These are phyloP conservation scores for Tetrapedia diversipes DNA, from an alignment of 2,888 invertebrate genomes.

Conservation along the genomic window DNA sequence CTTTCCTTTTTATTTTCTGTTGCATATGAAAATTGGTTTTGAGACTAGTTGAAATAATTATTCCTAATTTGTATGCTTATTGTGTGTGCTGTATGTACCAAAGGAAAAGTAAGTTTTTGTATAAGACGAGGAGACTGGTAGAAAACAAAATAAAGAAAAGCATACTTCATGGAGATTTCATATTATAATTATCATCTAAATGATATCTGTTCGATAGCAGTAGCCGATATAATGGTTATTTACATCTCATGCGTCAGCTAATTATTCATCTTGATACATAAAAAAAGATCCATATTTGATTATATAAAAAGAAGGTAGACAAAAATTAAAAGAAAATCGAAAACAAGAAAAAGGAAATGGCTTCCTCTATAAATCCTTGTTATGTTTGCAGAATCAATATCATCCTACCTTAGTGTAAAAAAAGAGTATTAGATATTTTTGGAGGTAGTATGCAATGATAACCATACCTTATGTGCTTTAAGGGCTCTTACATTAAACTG, in stretches of 20 bases:
- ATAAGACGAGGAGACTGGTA: conserved; percentile 9
- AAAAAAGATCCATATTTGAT: background rate
- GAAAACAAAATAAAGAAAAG: background rate
- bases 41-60: conserved; percentile 16
- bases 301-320: background rate
- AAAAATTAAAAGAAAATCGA: background rate
- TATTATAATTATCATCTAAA: conserved; percentile 1
- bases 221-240: conserved; percentile 10
- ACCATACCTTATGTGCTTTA: background rate
- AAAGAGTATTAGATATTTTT: background rate
- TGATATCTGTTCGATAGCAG: conserved; percentile 15
- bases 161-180: conserved; percentile 4
- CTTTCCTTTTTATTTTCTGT: background rate
- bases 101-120: conserved; percentile 33
- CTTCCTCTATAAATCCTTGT: background rate
- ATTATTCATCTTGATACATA: conserved; percentile 6
- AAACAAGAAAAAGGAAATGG: background rate
- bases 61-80: conserved; percentile 26
- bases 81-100: conserved; percentile 28
- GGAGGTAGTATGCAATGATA: background rate
- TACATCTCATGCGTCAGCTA: background rate
- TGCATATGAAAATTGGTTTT: conserved; percentile 1
- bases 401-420: background rate
- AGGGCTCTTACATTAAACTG: background rate
- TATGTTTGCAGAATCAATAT: background rate